Evolutionary conservation across 1,140 invertebrate species (phyloP).

Genomic region (Heliconius eleuchia): DNA sequence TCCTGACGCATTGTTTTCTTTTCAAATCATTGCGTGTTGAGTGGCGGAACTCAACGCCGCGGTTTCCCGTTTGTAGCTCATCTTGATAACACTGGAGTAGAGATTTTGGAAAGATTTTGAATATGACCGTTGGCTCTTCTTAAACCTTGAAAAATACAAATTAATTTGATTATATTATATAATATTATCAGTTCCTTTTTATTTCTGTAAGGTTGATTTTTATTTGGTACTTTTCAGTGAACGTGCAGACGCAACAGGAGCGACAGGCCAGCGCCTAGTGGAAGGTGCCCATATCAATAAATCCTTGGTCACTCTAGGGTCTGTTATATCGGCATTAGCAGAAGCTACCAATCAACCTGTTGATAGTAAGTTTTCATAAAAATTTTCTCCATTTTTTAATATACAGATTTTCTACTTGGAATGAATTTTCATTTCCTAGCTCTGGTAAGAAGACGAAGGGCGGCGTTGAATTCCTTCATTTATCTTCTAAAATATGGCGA

Average conservation of each 20-base stretch:
- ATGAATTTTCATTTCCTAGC: too few species aligned
- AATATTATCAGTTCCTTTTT: too few species aligned
- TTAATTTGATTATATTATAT: too few species aligned
- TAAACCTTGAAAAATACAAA: too few species aligned
- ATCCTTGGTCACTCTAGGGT: constrained; percentile 94
- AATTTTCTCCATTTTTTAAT: not conserved
- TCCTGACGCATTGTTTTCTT: too few species aligned
- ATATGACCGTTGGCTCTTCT: too few species aligned
- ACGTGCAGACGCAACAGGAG: constrained; percentile 92
- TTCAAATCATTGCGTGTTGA: too few species aligned
- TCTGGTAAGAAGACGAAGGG: not conserved
- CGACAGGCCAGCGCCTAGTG: constrained; percentile 92
- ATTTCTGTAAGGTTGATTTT: too few species aligned
- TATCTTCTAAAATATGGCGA: not conserved
- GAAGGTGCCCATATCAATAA: constrained; percentile 97
- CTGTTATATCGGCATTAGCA: constrained; percentile 96
- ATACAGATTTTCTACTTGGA: not conserved
- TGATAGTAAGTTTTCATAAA: constrained; percentile 84
- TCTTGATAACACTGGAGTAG: too few species aligned
- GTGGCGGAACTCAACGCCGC: too few species aligned
- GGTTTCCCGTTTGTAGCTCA: too few species aligned
- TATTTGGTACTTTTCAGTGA: constrained; percentile 83
- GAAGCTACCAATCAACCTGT: constrained; percentile 87
- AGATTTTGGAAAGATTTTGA: too few species aligned
- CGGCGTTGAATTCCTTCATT: not conserved